Evolutionary conservation across 2,113 vertebrate species (phyloP).

Genomic region (Vombatus ursinus): DNA sequence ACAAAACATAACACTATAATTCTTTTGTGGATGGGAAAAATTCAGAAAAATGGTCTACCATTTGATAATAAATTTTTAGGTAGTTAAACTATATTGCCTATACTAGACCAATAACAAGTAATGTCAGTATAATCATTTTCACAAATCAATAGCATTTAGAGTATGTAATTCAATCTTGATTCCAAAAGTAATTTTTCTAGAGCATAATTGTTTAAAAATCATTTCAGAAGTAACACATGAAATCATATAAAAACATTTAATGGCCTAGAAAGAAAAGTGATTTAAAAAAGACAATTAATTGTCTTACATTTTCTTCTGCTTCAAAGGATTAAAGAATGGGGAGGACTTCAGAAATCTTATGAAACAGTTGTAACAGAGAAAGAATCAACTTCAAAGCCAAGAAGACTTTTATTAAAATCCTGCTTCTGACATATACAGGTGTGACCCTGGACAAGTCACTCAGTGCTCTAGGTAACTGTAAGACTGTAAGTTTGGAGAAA

Average conservation of each 20-base stretch:
- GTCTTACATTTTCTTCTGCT: constrained; percentile 36
- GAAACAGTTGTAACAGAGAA: neutral
- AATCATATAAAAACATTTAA: constrained; percentile 61
- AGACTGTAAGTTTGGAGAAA: neutral
- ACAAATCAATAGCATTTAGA: constrained; percentile 68
- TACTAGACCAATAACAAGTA: constrained; percentile 68
- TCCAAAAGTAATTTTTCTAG: constrained; percentile 50
- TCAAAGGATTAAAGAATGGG: constrained; percentile 24
- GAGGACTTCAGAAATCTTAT: neutral
- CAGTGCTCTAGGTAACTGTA: neutral
- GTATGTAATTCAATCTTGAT: constrained; percentile 68
- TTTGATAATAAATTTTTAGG: constrained; percentile 31
- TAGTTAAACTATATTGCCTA: constrained; percentile 69
- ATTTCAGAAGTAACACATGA: constrained; percentile 56
- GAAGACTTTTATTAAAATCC: neutral
- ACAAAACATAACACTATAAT: neutral
- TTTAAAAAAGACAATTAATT: neutral
- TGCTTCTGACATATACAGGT: neutral
- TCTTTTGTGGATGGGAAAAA: neutral
- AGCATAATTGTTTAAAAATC: constrained; percentile 55
- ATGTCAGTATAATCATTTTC: constrained; percentile 69
- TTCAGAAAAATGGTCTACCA: neutral
- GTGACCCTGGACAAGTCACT: neutral
- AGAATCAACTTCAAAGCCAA: neutral
- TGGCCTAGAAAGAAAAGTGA: constrained; percentile 19